Evolutionary conservation across 2,113 vertebrate species (phyloP).

Genomic region (Urocitellus parryii): DNA sequence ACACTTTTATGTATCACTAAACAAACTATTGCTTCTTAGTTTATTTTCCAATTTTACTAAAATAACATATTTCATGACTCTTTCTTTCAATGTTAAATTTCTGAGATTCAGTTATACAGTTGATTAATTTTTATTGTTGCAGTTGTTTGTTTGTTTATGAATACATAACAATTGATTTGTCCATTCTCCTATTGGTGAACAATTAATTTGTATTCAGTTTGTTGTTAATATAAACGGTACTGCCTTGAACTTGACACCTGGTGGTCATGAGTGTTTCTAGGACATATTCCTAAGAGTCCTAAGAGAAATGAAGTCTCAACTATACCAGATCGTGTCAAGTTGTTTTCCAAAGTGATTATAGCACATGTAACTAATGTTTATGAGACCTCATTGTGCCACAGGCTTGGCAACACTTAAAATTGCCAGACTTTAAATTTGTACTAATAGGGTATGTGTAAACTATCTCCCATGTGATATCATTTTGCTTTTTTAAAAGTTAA

Average conservation of each 20-base stretch:
- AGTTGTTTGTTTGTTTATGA: neutral
- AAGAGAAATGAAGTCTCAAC: neutral
- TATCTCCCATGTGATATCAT: neutral
- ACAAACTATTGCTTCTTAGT: neutral
- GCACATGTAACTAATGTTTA: neutral
- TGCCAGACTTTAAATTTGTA: neutral
- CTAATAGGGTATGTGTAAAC: neutral
- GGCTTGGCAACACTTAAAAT: neutral
- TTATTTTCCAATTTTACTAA: constrained; percentile 12
- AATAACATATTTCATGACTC: neutral
- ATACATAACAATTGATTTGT: neutral
- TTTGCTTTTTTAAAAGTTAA: neutral
- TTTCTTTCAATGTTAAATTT: neutral
- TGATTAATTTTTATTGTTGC: neutral
- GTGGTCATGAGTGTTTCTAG: neutral
- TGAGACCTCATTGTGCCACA: neutral
- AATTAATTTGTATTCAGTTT: neutral
- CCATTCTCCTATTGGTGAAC: neutral
- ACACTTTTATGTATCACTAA: neutral
- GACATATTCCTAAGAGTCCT: too few relatives aligned
- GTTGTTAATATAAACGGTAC: neutral
- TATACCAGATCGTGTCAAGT: neutral
- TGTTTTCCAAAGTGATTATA: neutral
- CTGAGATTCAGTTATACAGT: neutral
- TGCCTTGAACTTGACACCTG: neutral